Percentiles rank a stretch among this genome's conserved stretches.
These are phyloP conservation scores for Tachina grossa DNA, from an alignment of 2,888 invertebrate genomes.

Conservation along the genomic window DNA sequence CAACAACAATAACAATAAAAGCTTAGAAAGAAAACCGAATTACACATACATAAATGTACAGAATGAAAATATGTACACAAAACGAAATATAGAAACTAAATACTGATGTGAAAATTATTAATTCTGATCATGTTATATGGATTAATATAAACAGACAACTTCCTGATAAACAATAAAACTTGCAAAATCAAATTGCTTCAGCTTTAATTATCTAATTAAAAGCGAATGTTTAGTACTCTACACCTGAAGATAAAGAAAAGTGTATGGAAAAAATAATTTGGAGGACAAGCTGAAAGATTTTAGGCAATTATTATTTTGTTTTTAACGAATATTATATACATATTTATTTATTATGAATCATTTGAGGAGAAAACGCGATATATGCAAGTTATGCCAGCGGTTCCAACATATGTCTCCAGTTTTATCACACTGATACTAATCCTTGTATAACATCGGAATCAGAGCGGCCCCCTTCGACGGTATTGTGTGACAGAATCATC, in stretches of 20 bases:
- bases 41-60: constrained; percentile 25
- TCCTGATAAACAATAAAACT: constrained; percentile 62
- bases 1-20: constrained; percentile 19
- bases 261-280: neutral
- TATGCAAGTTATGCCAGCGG: no score
- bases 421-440: no score
- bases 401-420: no score
- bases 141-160: constrained; percentile 71
- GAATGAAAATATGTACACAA: constrained; percentile 4
- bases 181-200: constrained; percentile 11
- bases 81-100: constrained; percentile 19
- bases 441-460: no score
- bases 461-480: no score
- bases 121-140: constrained; percentile 71
- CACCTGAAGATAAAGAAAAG: neutral
- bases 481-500: no score
- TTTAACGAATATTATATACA: no score
- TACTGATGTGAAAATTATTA: constrained; percentile 48
- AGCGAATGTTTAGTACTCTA: constrained; percentile 32
- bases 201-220: constrained; percentile 40
- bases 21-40: constrained; percentile 47
- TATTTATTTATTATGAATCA: no score
- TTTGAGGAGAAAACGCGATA: no score
- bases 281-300: neutral
- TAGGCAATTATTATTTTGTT: neutral